Evolutionary conservation across 2,888 invertebrate genomes (phyloP).

Genomic region (Trypoxylon attenuatum): DNA sequence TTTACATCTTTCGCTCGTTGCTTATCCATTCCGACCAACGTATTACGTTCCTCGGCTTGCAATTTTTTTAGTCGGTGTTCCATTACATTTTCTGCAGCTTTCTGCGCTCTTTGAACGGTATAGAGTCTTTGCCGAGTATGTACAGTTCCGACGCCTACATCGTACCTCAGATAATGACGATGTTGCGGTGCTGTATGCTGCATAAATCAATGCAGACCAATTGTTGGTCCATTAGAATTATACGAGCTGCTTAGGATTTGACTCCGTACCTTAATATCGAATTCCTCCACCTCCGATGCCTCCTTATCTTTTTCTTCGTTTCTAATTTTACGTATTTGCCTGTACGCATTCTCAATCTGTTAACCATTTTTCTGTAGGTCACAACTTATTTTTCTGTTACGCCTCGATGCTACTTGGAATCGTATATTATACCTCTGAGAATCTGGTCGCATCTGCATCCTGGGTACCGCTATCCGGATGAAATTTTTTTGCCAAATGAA

Average conservation of each 20-base stretch:
- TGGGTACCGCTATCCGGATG: conserved; percentile 88
- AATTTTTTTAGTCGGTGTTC: conserved; percentile 80
- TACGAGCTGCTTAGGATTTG: background rate
- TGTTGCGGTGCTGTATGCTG: conserved; percentile 93
- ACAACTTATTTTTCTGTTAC: too few species aligned
- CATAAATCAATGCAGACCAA: conserved; percentile 6
- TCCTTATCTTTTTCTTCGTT: conserved; percentile 70
- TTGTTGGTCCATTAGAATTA: background rate
- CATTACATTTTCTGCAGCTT: conserved; percentile 83
- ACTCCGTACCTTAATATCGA: conserved; percentile 79
- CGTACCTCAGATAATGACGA: conserved; percentile 86
- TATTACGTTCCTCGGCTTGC: conserved; percentile 73
- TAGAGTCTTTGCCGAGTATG: conserved; percentile 87
- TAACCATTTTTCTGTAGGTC: too few species aligned
- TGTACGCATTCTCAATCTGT: conserved; percentile 84
- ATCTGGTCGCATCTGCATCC: conserved; percentile 84
- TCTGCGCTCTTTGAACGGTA: conserved; percentile 80
- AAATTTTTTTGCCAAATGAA: conserved; percentile 85
- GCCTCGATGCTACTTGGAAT: background rate
- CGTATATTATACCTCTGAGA: conserved; percentile 78
- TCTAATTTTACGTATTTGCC: conserved; percentile 68
- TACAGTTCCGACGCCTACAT: conserved; percentile 86
- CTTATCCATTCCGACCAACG: conserved; percentile 62
- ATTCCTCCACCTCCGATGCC: conserved; percentile 77
- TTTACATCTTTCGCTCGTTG: conserved; percentile 63